phyloP scores from a whole-genome alignment of 2,888 invertebrate genomes.

The Rugalucina vietnamica region DNA sequence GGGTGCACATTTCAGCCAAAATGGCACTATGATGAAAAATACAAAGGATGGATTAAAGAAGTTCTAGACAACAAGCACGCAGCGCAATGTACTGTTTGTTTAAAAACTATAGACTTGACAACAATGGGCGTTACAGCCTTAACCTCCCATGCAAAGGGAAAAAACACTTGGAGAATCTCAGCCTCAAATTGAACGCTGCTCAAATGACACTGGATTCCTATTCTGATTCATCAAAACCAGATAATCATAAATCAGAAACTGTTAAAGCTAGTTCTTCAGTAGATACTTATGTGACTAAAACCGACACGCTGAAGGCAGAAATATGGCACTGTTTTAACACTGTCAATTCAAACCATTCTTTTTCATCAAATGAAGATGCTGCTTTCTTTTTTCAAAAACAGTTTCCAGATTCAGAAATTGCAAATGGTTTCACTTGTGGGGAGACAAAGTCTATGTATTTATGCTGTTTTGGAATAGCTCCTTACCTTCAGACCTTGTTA shows the following conservation, averaged over 20 bases:
- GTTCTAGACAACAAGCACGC: background rate
- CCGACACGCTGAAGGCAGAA: background rate
- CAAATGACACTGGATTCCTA: background rate
- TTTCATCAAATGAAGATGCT: conserved; percentile 1
- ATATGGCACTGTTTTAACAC: background rate
- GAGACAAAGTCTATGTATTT: background rate
- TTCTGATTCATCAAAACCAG: background rate
- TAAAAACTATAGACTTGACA: background rate
- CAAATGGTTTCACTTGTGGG: background rate
- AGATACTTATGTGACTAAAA: background rate
- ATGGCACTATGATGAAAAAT: background rate
- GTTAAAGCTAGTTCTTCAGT: background rate
- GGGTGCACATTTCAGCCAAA: background rate
- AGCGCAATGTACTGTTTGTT: background rate
- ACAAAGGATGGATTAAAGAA: background rate
- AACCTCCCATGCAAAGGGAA: background rate
- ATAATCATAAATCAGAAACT: background rate
- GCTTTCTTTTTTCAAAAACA: background rate
- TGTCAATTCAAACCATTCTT: background rate
- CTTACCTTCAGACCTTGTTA: background rate
- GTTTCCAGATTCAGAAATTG: background rate
- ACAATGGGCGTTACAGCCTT: background rate
- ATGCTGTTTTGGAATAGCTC: background rate
- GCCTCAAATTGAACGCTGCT: background rate
- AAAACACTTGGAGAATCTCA: background rate